Evolutionary conservation across 2,113 vertebrate species (phyloP), one percentile per base, ranked within the genome.

Genomic region (Hemichromis elongatus): DNA sequence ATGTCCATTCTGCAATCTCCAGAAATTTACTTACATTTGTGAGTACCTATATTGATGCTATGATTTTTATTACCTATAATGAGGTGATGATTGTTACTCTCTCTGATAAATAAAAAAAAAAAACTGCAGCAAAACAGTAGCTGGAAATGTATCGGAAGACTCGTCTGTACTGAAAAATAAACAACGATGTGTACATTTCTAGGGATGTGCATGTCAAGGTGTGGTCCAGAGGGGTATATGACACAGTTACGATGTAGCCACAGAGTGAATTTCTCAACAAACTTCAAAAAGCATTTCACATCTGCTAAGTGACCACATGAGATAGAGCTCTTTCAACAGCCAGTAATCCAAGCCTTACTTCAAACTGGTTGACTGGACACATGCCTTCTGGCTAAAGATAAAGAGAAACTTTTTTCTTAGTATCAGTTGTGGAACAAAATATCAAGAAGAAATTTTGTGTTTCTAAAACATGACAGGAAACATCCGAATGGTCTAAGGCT

Each of bases 171-270:
- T 66, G 59, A 66, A 33, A 63, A 33, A 66, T 1, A 19, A 37
- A 8, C 0, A 33, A 8, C 19, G 30, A 59, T 59, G 28, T 33
- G 56, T 59, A 59, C 0, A 0, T 13, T 66, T 66, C 61, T 66
- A 66, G 33, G 33, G 59, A 66, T 19, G 19, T 66, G 59, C 19
- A 66, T 66, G 59, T 21, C 59, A 66, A 33, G 0, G 6, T 37
- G 37, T 3, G 0, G 33, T 66, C 37, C 61, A 66, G 33, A 63
- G 37, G 61, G 33, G 33, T 37, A 19, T 66, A 37, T n/a, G 61
- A 66, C 30, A 56, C 54, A 21, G 11, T 2, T 66, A 37, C 11
- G 0, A 1, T 1, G 0, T 13, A 66, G 61, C 61, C 61, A 66
- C 33, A 66, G 13, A 66, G 33, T 66, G 11, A 66, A 66, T 66